Conservation (phyloP, 2,888 invertebrate species). For the Agrochola circellaris region DNA sequence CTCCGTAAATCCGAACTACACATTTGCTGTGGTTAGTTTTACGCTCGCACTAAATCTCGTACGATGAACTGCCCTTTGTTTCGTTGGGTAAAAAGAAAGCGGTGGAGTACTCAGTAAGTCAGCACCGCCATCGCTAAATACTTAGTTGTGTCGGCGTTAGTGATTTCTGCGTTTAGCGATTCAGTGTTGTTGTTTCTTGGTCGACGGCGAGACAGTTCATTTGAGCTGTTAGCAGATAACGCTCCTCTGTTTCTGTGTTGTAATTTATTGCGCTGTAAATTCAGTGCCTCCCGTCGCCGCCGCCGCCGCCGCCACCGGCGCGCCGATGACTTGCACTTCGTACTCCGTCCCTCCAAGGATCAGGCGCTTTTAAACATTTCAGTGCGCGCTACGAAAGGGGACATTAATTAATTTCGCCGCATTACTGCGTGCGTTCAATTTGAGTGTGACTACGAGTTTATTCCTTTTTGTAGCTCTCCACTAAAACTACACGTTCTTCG, state of each 20-base stretch:
- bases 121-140: slow-evolving; percentile 61
- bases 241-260: slow-evolving; percentile 80
- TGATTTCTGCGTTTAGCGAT: slow-evolving; percentile 72
- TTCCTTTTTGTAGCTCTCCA: slow-evolving; percentile 71
- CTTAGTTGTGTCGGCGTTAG: slow-evolving; percentile 61
- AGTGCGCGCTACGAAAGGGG: slow-evolving; percentile 77
- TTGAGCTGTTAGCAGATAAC: slow-evolving; percentile 87
- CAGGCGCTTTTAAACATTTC: slow-evolving; percentile 82
- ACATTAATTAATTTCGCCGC: slow-evolving; percentile 88
- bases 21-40: slow-evolving; percentile 68
- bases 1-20: slow-evolving; percentile 70
- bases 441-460: slow-evolving; percentile 78
- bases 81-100: slow-evolving; percentile 68
- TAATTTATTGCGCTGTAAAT: slow-evolving; percentile 88
- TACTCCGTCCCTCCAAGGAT: slow-evolving; percentile 74
- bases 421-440: slow-evolving; percentile 81
- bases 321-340: slow-evolving; percentile 86
- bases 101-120: slow-evolving; percentile 43
- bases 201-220: slow-evolving; percentile 83
- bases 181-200: slow-evolving; percentile 71
- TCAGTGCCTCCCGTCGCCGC: slow-evolving; percentile 65
- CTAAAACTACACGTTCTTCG: slow-evolving; percentile 53
- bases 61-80: slow-evolving; percentile 72
- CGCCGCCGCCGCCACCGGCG: slow-evolving; percentile 55
- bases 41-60: slow-evolving; percentile 72